phyloP scores from a whole-genome alignment of 2,113 vertebrate species.

The Platanista minor region DNA sequence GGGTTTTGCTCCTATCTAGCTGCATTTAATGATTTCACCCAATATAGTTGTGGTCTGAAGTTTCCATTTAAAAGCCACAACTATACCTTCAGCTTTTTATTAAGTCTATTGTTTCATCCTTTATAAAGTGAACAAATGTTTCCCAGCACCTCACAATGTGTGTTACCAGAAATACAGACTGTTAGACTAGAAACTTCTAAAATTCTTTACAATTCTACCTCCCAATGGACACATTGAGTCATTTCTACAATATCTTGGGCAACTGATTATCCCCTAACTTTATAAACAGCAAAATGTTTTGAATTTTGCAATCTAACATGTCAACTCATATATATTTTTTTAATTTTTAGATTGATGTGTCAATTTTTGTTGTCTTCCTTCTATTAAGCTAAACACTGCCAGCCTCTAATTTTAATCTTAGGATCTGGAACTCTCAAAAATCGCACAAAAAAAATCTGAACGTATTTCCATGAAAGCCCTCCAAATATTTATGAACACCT shows the following conservation, averaged over 20 bases:
- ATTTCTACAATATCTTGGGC: no score
- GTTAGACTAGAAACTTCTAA: not conserved
- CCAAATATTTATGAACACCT: not conserved
- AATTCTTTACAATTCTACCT: not conserved
- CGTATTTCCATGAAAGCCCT: not conserved
- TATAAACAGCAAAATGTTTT: not conserved
- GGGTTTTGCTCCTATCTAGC: not conserved
- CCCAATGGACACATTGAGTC: fast-evolving
- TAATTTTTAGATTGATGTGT: not conserved
- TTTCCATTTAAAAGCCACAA: not conserved
- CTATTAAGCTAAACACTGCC: not conserved
- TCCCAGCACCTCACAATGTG: not conserved
- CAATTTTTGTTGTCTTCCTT: not conserved
- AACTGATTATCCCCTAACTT: no score
- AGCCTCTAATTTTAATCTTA: not conserved
- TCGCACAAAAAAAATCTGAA: not conserved
- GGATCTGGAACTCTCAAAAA: not conserved
- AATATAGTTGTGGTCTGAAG: not conserved
- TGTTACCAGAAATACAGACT: not conserved
- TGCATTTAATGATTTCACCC: not conserved
- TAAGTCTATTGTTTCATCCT: not conserved
- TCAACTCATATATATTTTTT: not conserved
- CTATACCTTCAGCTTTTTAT: not conserved
- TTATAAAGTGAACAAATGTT: not conserved
- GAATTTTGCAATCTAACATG: not conserved